Base-by-base conservation (phyloP, 2,888 invertebrate genomes). In the Acronicta psi region DNA sequence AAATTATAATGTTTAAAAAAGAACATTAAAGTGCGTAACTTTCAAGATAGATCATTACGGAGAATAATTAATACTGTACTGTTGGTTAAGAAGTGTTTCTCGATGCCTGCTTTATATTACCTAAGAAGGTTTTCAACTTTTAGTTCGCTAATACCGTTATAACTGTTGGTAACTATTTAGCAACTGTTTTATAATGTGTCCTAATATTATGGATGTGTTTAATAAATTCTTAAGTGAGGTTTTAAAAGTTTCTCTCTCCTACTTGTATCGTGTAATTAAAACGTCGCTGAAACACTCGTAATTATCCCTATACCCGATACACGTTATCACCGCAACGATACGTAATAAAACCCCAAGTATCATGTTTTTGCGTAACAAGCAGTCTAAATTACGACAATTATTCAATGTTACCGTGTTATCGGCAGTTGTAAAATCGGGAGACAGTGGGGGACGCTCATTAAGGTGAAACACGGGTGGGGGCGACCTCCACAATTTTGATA, bases 311-410 rank as follows among this genome's bases (percentile, higher is more conserved):
- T 70, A 70, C 70, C 79, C 77, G 74, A 83, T 84, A 82, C 71
- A 68, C 79, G 81, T 77, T 85, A 85, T 85, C 85, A 71, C 67
- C 77, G 59, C 75, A 80, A 81, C 81, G 82, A 87, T 86, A 88
- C 87, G 85, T 86, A 89, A 90, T 91, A 89, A 89, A 88, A 80
- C 79, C 82, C 55, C 69, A 76, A 79, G 87, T 87, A 82, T 87
- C 90, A 85, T 89, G 89, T 91, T 90, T 89, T 88, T 87, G 85
- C 84, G 83, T 89, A 91, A 91, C 91, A 91, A 91, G 90, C 88
- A 82, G 84, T 76, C 86, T 89, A 89, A 92, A 93, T 92, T 89
- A 91, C 89, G 88, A 91, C 93, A 93, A 92, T 93, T 93, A 93
- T 92, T 93, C 93, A 91, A 93, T 92, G 92, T 87, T 81, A 82